Percentiles rank a stretch among this genome's conserved stretches.
These are phyloP conservation scores for Drosophila siamana DNA, from an alignment of 2,888 invertebrate genomes.

Conservation along the genomic window DNA sequence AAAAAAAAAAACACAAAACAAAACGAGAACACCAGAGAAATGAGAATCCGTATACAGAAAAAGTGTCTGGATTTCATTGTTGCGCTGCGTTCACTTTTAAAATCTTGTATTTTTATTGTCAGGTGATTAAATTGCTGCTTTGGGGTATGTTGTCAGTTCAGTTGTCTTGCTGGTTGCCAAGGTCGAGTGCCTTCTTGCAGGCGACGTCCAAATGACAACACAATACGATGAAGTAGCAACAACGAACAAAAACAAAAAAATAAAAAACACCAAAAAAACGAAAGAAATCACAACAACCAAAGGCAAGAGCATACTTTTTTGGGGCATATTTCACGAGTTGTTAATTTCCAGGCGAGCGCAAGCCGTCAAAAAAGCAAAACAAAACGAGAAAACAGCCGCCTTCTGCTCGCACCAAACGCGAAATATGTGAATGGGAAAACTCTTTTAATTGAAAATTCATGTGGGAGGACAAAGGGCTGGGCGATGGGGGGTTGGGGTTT, in stretches of 20 bases:
- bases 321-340: slow-evolving; percentile 68
- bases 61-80: slow-evolving; percentile 14
- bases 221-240: background rate
- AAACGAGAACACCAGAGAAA: background rate
- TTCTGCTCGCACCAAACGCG: too few species aligned
- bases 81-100: slow-evolving; percentile 4
- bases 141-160: slow-evolving; percentile 40
- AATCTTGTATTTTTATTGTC: slow-evolving; percentile 37
- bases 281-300: slow-evolving; percentile 30
- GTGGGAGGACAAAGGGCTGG: slow-evolving; percentile 18
- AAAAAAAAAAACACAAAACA: background rate
- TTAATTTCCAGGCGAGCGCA: slow-evolving; percentile 62
- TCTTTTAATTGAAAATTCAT: slow-evolving; percentile 75
- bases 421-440: slow-evolving; percentile 44
- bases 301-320: slow-evolving; percentile 67
- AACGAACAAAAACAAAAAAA: too few species aligned
- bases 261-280: too few species aligned
- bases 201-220: slow-evolving; percentile 25
- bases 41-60: background rate
- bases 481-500: background rate
- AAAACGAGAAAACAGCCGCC: slow-evolving; percentile 8
- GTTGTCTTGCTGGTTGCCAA: slow-evolving; percentile 45
- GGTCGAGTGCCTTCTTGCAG: slow-evolving; percentile 36
- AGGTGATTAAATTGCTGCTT: slow-evolving; percentile 75
- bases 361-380: slow-evolving; percentile 42